These are phyloP conservation scores for Chrysogorgia sp. DNA, from an alignment of 92 coral and sea anemone species.

Conservation along the genomic window DNA sequence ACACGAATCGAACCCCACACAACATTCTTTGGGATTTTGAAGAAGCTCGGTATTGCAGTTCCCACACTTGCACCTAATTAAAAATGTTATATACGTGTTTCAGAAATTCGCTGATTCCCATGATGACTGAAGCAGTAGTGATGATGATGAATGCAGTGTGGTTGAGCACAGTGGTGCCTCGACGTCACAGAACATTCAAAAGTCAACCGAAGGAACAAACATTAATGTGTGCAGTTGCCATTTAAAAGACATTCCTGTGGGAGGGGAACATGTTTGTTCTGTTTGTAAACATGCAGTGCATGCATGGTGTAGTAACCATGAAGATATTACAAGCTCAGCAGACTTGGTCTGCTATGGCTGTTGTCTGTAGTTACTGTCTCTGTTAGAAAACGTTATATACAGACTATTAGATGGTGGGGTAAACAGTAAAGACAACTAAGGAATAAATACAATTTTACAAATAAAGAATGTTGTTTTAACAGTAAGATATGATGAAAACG, in stretches of 20 bases:
- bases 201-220: not conserved
- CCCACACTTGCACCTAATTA: too few relatives aligned
- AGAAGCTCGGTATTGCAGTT: too few relatives aligned
- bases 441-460: not conserved
- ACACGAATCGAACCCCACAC: too few relatives aligned
- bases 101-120: not conserved
- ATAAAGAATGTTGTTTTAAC: not conserved
- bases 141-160: slow-evolving; percentile 13
- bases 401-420: not conserved
- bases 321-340: slow-evolving; percentile 63
- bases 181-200: not conserved
- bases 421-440: not conserved
- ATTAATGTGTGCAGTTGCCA: slow-evolving; percentile 57
- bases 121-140: not conserved
- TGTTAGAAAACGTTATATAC: not conserved
- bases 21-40: too few relatives aligned
- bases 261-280: slow-evolving; percentile 63
- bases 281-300: slow-evolving; percentile 61
- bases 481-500: not conserved
- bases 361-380: not conserved
- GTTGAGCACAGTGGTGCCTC: slow-evolving; percentile 1
- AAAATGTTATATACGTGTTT: too few relatives aligned
- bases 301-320: slow-evolving; percentile 74
- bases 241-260: slow-evolving; percentile 60
- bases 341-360: slow-evolving; percentile 63